Evolutionary conservation across 2,113 vertebrate species (phyloP).

Genomic region (Lutjanus erythropterus): DNA sequence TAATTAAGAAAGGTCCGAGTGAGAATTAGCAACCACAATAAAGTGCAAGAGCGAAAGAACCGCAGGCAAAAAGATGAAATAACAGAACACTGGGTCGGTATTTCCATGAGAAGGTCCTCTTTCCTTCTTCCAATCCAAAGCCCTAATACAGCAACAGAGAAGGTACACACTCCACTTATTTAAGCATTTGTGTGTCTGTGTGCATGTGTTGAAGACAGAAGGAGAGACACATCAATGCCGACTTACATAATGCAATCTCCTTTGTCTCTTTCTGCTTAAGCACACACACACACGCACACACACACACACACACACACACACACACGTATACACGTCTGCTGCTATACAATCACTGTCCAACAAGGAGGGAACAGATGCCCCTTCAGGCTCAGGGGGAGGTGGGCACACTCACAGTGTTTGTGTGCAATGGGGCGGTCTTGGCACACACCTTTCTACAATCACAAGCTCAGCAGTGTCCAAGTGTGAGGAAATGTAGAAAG

Average conservation of each 20-base stretch:
- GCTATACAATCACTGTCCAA: conserved; percentile 51
- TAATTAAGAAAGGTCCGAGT: conserved; percentile 59
- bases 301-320: background rate
- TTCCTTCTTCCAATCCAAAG: conserved; percentile 20
- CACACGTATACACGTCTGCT: conserved; percentile 13
- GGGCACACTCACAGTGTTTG: conserved; percentile 38
- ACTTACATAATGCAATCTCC: conserved; percentile 57
- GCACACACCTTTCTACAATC: conserved; percentile 45
- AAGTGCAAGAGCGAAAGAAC: conserved; percentile 17
- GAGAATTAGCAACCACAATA: conserved; percentile 39
- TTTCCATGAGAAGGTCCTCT: conserved; percentile 36
- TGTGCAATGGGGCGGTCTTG: conserved; percentile 53
- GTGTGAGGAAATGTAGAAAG: conserved; percentile 41
- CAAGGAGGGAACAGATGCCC: conserved; percentile 56
- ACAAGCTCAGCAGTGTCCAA: conserved; percentile 39
- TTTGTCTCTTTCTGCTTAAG: conserved; percentile 37
- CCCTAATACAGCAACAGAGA: conserved; percentile 33
- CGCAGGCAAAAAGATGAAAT: conserved; percentile 28
- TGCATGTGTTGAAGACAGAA: conserved; percentile 21
- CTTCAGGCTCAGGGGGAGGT: conserved; percentile 50
- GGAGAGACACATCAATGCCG: conserved; percentile 29
- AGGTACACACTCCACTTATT: conserved; percentile 16
- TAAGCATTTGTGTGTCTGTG: conserved; percentile 12
- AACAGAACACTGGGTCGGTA: conserved; percentile 4
- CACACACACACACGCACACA: background rate